Percentiles rank a stretch among this genome's conserved stretches.
Evolutionary conservation across 2,888 invertebrate genomes (phyloP).

Genomic region (Ornithoptera alexandrae): DNA sequence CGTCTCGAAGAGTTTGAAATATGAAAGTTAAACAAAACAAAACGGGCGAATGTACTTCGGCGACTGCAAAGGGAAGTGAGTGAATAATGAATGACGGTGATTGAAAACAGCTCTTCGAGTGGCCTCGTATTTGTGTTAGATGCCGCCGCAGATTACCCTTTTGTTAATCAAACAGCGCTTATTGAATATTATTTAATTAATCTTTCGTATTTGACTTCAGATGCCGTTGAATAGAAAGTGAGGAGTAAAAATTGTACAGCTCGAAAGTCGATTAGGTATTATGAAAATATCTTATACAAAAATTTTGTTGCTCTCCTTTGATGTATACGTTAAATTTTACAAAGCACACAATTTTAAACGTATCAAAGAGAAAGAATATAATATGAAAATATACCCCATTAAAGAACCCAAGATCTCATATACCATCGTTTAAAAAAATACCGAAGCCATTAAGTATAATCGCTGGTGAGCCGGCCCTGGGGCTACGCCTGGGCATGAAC

Average conservation of each 20-base stretch:
- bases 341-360: neutral
- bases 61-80: constrained; percentile 74
- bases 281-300: constrained; percentile 35
- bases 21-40: constrained; percentile 77
- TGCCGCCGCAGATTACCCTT: constrained; percentile 77
- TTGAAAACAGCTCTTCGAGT: constrained; percentile 73
- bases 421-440: constrained; percentile 65
- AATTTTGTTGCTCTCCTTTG: neutral
- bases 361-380: constrained; percentile 29
- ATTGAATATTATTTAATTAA: constrained; percentile 78
- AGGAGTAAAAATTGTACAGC: constrained; percentile 42
- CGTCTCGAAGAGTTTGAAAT: constrained; percentile 61
- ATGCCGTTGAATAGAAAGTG: constrained; percentile 42
- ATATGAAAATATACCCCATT: constrained; percentile 21
- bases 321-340: neutral
- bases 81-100: constrained; percentile 78
- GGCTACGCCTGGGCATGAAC: constrained; percentile 64
- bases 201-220: constrained; percentile 70
- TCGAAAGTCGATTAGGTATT: constrained; percentile 39
- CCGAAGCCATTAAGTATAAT: constrained; percentile 75
- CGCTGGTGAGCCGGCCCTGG: constrained; percentile 60
- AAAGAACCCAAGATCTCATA: constrained; percentile 53
- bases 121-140: constrained; percentile 74
- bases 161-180: constrained; percentile 77
- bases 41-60: constrained; percentile 69